Conservation (phyloP, 2,888 invertebrate species). For the Lepidocyrtinus sp. region DNA sequence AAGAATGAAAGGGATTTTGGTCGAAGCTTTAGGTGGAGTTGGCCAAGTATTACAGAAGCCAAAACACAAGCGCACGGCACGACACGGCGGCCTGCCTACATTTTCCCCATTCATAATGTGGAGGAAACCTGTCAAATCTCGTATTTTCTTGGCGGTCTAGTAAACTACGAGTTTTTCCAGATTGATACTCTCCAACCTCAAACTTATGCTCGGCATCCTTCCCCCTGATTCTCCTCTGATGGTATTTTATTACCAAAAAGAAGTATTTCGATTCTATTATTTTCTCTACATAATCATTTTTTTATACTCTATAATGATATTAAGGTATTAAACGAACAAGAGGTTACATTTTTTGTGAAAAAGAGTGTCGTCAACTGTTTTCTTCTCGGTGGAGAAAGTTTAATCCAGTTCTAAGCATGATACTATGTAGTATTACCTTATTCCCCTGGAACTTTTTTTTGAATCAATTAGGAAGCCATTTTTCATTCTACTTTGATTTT, state of each 20-base stretch:
- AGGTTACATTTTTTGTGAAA: not conserved
- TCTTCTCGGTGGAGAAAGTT: not conserved
- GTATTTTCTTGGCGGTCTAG: not conserved
- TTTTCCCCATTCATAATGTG: not conserved
- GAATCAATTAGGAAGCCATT: constrained; percentile 61
- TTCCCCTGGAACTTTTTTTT: not conserved
- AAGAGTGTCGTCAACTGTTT: not conserved
- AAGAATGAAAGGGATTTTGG: not conserved
- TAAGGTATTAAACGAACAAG: not conserved
- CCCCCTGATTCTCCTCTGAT: not conserved
- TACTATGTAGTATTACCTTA: not conserved
- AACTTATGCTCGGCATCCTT: not conserved
- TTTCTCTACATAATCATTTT: too few relatives aligned
- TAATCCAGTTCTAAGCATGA: not conserved
- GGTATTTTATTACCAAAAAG: not conserved
- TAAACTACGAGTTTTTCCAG: not conserved
- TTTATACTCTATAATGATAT: not conserved
- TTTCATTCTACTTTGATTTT: constrained; percentile 48
- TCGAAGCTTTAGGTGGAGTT: not conserved
- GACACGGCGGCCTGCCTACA: not conserved
- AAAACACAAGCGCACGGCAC: too few relatives aligned
- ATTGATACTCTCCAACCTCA: not conserved
- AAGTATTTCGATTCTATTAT: too few relatives aligned
- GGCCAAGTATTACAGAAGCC: not conserved
- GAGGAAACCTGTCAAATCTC: not conserved